A percentile compares a stretch with the other conserved stretches of the same genome.
phyloP scores from a whole-genome alignment of 2,797 vertebrate species.

The Pseudomugil tenellus region DNA sequence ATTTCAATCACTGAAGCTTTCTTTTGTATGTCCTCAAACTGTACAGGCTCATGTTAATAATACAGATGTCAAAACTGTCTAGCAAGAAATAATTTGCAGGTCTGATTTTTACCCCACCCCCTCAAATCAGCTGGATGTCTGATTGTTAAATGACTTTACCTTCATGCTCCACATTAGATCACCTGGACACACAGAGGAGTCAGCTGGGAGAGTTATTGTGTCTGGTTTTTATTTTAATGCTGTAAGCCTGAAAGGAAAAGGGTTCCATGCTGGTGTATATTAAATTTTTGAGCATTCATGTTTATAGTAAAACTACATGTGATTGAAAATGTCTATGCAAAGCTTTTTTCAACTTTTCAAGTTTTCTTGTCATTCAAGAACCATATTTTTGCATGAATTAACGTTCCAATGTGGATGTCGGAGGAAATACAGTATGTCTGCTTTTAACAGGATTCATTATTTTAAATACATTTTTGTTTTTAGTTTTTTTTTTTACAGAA shows the following conservation, averaged over 20 bases:
- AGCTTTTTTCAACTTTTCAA: conserved; percentile 25
- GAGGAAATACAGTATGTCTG: conserved; percentile 15
- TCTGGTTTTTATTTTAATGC: conserved; percentile 62
- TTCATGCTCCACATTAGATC: conserved; percentile 59
- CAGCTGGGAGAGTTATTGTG: conserved; percentile 46
- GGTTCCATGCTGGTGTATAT: conserved; percentile 78
- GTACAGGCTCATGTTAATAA: conserved; percentile 80
- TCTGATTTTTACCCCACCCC: conserved; percentile 52
- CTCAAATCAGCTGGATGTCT: conserved; percentile 41
- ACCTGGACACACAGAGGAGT: conserved; percentile 40
- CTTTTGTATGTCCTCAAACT: conserved; percentile 80
- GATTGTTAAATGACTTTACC: conserved; percentile 46
- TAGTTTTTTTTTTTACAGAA: neutral
- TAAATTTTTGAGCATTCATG: conserved; percentile 80
- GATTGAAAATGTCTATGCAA: conserved; percentile 74
- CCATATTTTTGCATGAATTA: conserved; percentile 22
- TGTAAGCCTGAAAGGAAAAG: conserved; percentile 62
- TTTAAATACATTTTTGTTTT: neutral
- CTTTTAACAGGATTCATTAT: neutral
- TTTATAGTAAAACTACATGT: conserved; percentile 84
- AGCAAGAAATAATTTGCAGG: conserved; percentile 67
- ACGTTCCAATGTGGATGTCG: conserved; percentile 6
- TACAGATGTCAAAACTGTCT: conserved; percentile 73
- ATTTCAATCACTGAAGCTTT: conserved; percentile 71
- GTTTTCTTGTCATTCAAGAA: conserved; percentile 14